Conservation (phyloP, 2,113 vertebrate species). For the Tamias sibiricus region DNA sequence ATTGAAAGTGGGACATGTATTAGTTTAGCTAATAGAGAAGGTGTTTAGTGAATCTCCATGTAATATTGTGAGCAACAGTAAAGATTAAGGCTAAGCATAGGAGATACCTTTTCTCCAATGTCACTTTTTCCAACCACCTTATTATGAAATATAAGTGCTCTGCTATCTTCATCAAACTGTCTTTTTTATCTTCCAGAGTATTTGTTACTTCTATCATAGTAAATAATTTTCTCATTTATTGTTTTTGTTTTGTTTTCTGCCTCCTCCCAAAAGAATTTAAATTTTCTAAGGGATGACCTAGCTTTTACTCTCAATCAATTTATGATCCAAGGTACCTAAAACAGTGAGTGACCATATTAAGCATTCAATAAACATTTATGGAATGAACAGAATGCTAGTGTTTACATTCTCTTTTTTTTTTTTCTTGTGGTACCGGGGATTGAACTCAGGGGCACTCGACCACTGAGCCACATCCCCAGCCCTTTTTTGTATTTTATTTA, state of each 20-base stretch:
- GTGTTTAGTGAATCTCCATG: not conserved
- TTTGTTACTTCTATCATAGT: not conserved
- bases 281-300: not conserved
- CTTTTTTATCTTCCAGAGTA: not conserved
- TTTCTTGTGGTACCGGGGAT: no score
- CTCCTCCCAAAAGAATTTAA: not conserved
- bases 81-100: not conserved
- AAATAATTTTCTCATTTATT: not conserved
- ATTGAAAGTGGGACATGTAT: not conserved
- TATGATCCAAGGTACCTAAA: not conserved
- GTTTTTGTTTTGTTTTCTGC: slow-evolving; percentile 18
- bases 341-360: not conserved
- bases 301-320: not conserved
- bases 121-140: not conserved
- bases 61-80: not conserved
- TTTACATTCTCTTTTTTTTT: no score
- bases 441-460: no score
- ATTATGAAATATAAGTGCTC: not conserved
- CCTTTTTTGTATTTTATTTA: no score
- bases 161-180: not conserved
- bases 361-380: not conserved
- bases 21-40: not conserved
- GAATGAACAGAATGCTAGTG: not conserved
- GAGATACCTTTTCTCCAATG: not conserved
- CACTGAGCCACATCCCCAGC: no score